Percentiles rank a stretch among this genome's conserved stretches.
phyloP scores from a whole-genome alignment of 2,797 vertebrate species.

The Betta splendens region DNA sequence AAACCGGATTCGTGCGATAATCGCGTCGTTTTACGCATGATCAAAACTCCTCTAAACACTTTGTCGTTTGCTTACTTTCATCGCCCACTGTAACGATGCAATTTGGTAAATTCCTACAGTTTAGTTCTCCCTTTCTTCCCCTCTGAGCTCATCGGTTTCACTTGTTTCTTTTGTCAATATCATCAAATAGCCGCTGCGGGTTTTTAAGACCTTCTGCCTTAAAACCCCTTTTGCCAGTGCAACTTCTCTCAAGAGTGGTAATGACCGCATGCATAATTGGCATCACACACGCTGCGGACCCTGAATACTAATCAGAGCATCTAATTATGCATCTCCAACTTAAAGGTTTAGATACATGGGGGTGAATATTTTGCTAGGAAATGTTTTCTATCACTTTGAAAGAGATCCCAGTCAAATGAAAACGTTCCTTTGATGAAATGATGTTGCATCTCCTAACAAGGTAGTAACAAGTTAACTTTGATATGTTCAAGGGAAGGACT shows the following conservation, averaged over 20 bases:
- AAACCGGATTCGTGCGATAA: slow-evolving; percentile 19
- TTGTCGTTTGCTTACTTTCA: not conserved
- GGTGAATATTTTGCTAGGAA: slow-evolving; percentile 42
- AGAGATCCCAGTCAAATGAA: slow-evolving; percentile 40
- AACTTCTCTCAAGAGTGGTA: slow-evolving; percentile 63
- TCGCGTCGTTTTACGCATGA: slow-evolving; percentile 7
- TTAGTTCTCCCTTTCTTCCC: slow-evolving; percentile 8
- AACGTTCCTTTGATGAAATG: slow-evolving; percentile 36
- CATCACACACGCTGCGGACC: slow-evolving; percentile 59
- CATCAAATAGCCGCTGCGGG: slow-evolving; percentile 44
- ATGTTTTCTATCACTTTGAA: slow-evolving; percentile 39
- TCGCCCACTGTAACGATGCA: not conserved
- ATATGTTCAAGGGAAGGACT: slow-evolving; percentile 32
- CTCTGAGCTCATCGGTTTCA: slow-evolving; percentile 21
- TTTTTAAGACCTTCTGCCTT: slow-evolving; percentile 48
- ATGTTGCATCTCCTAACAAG: slow-evolving; percentile 39
- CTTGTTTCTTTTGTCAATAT: slow-evolving; percentile 44
- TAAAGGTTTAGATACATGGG: slow-evolving; percentile 47
- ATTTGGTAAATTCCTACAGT: slow-evolving; percentile 21
- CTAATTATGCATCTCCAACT: slow-evolving; percentile 53
- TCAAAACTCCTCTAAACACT: not conserved
- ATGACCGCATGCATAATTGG: slow-evolving; percentile 74
- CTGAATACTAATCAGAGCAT: slow-evolving; percentile 70
- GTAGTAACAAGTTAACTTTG: slow-evolving; percentile 40
- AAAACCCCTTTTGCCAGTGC: slow-evolving; percentile 47